Evolutionary conservation across 2,888 invertebrate genomes (phyloP), one percentile per base, ranked within the genome.

Genomic region (Lepidochrysops patricia): DNA sequence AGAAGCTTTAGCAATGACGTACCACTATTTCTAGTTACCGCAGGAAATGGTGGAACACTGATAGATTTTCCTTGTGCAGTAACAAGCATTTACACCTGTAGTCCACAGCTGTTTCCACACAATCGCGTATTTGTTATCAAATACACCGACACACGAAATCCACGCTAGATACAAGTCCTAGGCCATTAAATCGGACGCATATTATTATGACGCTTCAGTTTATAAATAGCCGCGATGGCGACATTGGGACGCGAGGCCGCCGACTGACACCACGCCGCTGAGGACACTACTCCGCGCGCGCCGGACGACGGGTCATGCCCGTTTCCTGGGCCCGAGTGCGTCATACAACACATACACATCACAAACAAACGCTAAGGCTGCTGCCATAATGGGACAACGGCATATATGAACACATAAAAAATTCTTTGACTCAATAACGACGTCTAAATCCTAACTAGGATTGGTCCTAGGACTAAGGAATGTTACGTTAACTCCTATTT

Each of bases 191-290:
- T 70, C 82, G 76, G 13, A 58, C 32, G 15, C 13, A 60, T 80
- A 81, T 81, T 76, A 80, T 74, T 73, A 76, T 84, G 84, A 84
- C 82, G 84, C 76, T 76, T 68, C 72, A 73, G 80, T 82, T 80
- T 86, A 85, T 84, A 80, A 82, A 85, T 85, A 86, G 69, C 77
- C 76, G 69, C 72, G 70, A 72, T 77, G 85, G 82, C 84, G 85
- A 80, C 84, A 76, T 74, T 76, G 83, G 84, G 87, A 84, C 86
- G 84, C 85, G 79, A 80, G 76, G 79, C 77, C 77, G 77, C 74
- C 70, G 73, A 71, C 69, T 66, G 65, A 76, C 78, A 76, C 79
- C 76, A 82, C 79, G 77, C 81, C 64, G 67, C 62, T 61, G 66
- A 67, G 65, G 65, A 64, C 63, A 63, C 60, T 62, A 63, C 65